These are phyloP conservation scores for Boulengerochromis microlepis DNA, from an alignment of 2,113 vertebrate species.

Conservation along the genomic window DNA sequence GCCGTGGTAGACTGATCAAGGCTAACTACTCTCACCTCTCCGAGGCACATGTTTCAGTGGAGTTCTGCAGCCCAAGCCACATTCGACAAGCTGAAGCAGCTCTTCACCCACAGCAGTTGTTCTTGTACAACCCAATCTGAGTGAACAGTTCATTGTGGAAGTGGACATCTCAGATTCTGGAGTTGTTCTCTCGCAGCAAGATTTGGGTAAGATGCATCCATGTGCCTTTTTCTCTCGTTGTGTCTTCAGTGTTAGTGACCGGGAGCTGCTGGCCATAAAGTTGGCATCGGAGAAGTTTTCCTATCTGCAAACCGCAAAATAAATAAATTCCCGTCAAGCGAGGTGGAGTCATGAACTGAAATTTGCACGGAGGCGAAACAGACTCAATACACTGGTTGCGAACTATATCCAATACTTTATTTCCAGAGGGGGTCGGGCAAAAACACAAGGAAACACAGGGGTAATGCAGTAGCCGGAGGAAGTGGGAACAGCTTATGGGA, in stretches of 20 bases:
- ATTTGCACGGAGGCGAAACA: accelerated
- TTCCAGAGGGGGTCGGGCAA: neutral
- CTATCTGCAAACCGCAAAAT: neutral
- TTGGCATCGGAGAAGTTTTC: neutral
- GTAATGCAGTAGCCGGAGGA: neutral
- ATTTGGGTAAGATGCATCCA: neutral
- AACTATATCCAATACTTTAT: neutral
- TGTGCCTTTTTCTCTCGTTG: neutral
- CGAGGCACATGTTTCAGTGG: neutral
- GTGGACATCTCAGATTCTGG: neutral
- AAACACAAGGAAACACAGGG: neutral
- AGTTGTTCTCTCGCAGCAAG: accelerated
- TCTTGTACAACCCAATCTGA: neutral
- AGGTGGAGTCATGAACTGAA: neutral
- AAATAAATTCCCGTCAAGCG: accelerated
- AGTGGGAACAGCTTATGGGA: neutral
- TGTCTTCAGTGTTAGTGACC: neutral
- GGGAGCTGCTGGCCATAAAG: neutral
- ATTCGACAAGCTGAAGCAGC: neutral
- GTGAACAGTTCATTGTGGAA: neutral
- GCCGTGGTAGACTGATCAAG: neutral
- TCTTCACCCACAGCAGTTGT: neutral
- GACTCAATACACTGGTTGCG: neutral
- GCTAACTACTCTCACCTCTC: neutral
- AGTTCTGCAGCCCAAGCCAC: neutral